These are phyloP conservation scores for Oreochromis aureus DNA, from an alignment of 2,113 vertebrate genomes.

Conservation along the genomic window DNA sequence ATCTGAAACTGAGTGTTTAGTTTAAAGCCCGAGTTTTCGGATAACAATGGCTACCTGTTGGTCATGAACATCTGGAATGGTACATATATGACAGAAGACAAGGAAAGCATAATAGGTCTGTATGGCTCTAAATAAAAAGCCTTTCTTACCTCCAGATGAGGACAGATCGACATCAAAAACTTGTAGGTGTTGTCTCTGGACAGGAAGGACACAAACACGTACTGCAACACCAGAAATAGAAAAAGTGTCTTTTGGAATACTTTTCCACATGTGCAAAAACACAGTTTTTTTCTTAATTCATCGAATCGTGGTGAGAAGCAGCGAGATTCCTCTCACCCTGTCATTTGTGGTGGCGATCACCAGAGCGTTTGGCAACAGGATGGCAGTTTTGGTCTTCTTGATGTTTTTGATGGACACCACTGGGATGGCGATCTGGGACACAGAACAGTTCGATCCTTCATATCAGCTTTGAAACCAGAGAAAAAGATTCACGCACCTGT, in stretches of 20 bases:
- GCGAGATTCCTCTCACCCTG: slow-evolving; percentile 63
- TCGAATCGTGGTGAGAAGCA: background rate
- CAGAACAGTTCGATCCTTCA: background rate
- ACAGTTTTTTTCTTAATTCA: rapidly evolving
- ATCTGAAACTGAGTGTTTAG: background rate
- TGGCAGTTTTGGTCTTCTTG: slow-evolving; percentile 95
- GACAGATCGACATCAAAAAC: slow-evolving; percentile 83
- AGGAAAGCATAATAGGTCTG: background rate
- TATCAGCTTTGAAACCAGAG: background rate
- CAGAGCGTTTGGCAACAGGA: slow-evolving; percentile 91
- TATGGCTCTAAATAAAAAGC: rapidly evolving
- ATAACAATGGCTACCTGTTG: background rate
- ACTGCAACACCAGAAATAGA: slow-evolving; percentile 64
- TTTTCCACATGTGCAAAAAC: background rate
- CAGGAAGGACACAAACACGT: slow-evolving; percentile 90
- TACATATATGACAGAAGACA: rapidly evolving
- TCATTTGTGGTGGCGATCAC: slow-evolving; percentile 83
- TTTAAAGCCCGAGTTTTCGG: rapidly evolving
- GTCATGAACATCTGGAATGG: background rate
- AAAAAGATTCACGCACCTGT: rapidly evolving
- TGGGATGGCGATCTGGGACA: slow-evolving; percentile 85
- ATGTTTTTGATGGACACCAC: slow-evolving; percentile 82
- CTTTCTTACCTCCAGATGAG: slow-evolving; percentile 80
- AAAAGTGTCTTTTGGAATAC: rapidly evolving
- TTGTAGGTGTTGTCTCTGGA: slow-evolving; percentile 93